Conservation (phyloP, 2,888 invertebrate species). For the Eumacrocentrus americanus region DNA sequence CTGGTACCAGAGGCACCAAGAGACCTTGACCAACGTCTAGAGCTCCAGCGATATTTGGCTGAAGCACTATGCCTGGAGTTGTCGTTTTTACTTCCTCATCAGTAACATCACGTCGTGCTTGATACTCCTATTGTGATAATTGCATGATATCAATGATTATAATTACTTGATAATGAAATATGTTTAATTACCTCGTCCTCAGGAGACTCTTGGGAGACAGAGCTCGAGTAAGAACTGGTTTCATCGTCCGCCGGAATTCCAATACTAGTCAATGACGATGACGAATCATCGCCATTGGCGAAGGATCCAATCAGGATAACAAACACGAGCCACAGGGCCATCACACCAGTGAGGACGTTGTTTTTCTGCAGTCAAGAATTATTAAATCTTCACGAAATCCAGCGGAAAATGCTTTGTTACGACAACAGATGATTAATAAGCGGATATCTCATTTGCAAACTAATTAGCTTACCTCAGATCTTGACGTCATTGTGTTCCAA, state of each 20-base stretch:
- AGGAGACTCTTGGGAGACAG: neutral
- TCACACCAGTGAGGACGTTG: neutral
- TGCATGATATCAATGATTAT: neutral
- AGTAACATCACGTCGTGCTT: too few relatives aligned
- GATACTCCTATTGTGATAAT: too few relatives aligned
- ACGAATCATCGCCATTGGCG: neutral
- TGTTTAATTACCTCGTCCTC: neutral
- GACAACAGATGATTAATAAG: neutral
- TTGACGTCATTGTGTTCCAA: neutral
- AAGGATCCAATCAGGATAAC: neutral
- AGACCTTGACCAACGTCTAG: slow-evolving; percentile 27
- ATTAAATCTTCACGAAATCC: neutral
- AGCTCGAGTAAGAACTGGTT: neutral
- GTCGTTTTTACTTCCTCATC: slow-evolving; percentile 1
- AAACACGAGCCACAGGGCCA: neutral
- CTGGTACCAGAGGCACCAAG: slow-evolving; percentile 23
- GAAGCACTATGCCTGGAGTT: slow-evolving; percentile 12
- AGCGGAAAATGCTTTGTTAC: neutral
- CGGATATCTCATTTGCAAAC: too few relatives aligned
- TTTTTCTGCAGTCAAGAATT: neutral
- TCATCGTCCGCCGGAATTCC: slow-evolving; percentile 1
- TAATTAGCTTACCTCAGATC: neutral
- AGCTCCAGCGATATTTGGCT: slow-evolving; percentile 22
- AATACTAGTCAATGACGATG: slow-evolving; percentile 10
- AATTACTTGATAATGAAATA: neutral